A percentile compares a stretch with the other conserved stretches of the same genome.
phyloP scores from a whole-genome alignment of 1,140 invertebrate species.

The Calliphora vicina region DNA sequence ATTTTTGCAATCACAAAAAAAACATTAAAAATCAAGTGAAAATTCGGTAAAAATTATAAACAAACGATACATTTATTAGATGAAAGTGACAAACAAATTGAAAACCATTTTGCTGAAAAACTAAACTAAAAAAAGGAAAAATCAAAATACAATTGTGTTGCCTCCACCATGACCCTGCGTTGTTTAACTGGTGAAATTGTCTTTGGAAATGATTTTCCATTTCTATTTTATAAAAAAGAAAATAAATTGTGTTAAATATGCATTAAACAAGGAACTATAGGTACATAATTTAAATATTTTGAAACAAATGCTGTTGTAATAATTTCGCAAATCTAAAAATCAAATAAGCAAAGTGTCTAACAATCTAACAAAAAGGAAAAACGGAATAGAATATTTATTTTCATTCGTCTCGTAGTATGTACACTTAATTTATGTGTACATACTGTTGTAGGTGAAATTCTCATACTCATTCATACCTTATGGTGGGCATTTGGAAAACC shows the following conservation, averaged over 20 bases:
- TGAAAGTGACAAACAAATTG: neutral
- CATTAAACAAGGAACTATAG: neutral
- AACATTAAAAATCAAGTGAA: neutral
- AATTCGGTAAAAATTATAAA: neutral
- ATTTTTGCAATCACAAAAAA: neutral
- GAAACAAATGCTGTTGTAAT: slow-evolving; percentile 12
- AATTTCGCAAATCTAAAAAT: neutral
- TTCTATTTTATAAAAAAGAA: neutral
- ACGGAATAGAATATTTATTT: neutral
- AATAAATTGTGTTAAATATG: neutral
- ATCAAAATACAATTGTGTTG: neutral
- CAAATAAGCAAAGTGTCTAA: too few species aligned
- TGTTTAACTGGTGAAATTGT: slow-evolving; percentile 20
- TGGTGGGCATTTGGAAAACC: too few species aligned
- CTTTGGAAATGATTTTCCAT: slow-evolving; percentile 4
- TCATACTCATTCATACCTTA: neutral
- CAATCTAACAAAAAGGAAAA: neutral
- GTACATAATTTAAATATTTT: neutral
- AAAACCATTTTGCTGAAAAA: neutral
- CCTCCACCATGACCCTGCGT: neutral
- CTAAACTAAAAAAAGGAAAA: neutral
- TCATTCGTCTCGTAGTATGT: neutral
- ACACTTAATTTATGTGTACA: neutral
- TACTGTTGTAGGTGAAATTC: neutral
- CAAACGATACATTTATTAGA: neutral